Evolutionary conservation across 2,888 invertebrate species (phyloP), one percentile per base, ranked within the genome.

Genomic region (Pherbina coryleti): DNA sequence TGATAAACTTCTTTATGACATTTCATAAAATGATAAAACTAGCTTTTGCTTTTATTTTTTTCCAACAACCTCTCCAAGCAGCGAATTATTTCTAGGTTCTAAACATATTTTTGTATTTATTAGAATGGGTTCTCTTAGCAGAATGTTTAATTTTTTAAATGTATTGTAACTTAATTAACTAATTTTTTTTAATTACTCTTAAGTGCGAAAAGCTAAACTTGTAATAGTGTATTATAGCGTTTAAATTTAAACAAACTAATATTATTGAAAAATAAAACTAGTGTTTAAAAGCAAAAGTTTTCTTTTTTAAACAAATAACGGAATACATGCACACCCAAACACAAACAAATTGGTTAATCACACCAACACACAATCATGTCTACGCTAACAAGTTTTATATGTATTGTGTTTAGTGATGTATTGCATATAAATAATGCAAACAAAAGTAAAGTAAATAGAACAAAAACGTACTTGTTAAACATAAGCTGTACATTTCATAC

Each of bases 401-500:
- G 31, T 53, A 70, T 25, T 19, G 22, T 55, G 8, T 37, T 55
- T 44, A 72, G n/a, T 34, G 14, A 64, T 64, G n/a, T 70, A 53
- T 70, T 70, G 34, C 34, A 64, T n/a, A 28, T 17, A 14, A n/a
- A 17, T 53, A 28, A 31, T 31, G 31, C 7, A 31, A 5, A 44
- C 5, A 34, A 34, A 34, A 9, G 19, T 66, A 1, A 17, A 55
- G 55, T 19, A 66, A 66, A 34, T 19, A 66, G 9, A 67, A 44
- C 37, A 34, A 71, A 71, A 34, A 34, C 25, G 62, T 51, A 44
- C 7, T 55, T 37, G 17, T 44, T n/a, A 60, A 62, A 49, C 9
- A 62, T 73, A 73, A 64, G 74, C n/a, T 74, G 74, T 74, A 72
- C 37, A 72, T 72, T 72, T 57, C 34, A 69, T 28, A 25, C 19